Conservation (phyloP, 2,113 vertebrate species). For the Petroica traversi region DNA sequence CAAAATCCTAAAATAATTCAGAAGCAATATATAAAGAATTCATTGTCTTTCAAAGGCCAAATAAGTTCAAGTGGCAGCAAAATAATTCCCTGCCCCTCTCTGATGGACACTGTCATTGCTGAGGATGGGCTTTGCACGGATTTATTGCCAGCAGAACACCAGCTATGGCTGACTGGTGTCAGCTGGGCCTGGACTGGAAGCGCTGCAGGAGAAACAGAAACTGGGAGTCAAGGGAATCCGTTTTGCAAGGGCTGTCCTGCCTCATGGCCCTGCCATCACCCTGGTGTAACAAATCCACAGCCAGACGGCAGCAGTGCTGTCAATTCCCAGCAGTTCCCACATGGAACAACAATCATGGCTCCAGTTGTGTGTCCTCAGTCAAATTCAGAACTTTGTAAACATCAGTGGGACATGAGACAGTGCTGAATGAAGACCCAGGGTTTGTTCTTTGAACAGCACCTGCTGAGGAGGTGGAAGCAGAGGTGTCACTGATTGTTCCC, state of each 20-base stretch:
- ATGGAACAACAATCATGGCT: neutral
- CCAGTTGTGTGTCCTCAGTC: neutral
- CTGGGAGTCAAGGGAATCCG: neutral
- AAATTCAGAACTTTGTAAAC: neutral
- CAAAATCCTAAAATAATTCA: neutral
- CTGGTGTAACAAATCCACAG: neutral
- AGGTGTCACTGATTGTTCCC: neutral
- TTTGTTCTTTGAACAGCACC: neutral
- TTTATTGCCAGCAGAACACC: constrained; percentile 15
- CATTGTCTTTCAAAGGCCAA: neutral
- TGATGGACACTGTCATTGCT: neutral
- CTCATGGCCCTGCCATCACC: neutral
- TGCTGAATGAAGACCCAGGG: neutral
- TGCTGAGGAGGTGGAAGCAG: neutral
- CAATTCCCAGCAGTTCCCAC: neutral
- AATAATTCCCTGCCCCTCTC: neutral
- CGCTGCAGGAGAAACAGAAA: neutral
- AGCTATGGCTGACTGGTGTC: neutral
- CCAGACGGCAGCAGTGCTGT: neutral
- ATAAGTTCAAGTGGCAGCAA: neutral
- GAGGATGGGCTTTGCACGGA: neutral
- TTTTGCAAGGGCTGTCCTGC: neutral
- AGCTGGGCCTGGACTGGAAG: neutral
- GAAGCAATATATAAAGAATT: neutral
- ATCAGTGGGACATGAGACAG: neutral